Conservation (phyloP, 2,113 vertebrate species). For the Nansenia antarctica region DNA sequence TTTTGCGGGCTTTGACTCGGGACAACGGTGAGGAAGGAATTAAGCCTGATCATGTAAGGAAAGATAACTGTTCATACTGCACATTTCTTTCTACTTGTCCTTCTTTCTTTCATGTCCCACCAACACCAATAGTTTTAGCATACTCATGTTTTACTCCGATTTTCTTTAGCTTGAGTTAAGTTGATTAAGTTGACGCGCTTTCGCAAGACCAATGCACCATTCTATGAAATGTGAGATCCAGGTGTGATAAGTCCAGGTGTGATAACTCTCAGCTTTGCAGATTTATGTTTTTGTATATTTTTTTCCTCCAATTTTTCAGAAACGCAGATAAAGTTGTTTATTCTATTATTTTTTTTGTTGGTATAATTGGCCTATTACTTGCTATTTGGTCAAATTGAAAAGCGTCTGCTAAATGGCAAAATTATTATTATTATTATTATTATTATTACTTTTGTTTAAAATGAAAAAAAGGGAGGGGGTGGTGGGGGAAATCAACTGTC, state of each 20-base stretch:
- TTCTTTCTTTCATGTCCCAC: too few species aligned
- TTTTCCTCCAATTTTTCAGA: background rate
- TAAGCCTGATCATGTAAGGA: too few species aligned
- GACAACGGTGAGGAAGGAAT: too few species aligned
- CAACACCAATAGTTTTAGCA: too few species aligned
- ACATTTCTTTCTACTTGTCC: too few species aligned
- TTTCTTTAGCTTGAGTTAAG: too few species aligned
- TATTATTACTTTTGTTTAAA: too few species aligned
- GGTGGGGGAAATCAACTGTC: background rate
- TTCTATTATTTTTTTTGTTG: background rate
- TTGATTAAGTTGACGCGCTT: too few species aligned
- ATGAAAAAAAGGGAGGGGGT: background rate
- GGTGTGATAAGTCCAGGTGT: background rate
- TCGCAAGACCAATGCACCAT: background rate
- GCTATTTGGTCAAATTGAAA: background rate
- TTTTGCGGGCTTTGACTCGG: too few species aligned
- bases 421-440: too few species aligned
- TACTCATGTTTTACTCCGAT: too few species aligned
- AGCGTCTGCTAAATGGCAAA: background rate
- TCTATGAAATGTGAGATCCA: background rate
- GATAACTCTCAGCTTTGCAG: background rate
- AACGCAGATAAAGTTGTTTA: background rate
- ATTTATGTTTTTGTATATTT: background rate
- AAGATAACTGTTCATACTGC: too few species aligned
- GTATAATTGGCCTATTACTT: background rate